Percentiles rank a stretch among this genome's conserved stretches.
These are phyloP conservation scores for Harpagoxenus sublaevis DNA, from an alignment of 2,888 invertebrate species.

Conservation along the genomic window DNA sequence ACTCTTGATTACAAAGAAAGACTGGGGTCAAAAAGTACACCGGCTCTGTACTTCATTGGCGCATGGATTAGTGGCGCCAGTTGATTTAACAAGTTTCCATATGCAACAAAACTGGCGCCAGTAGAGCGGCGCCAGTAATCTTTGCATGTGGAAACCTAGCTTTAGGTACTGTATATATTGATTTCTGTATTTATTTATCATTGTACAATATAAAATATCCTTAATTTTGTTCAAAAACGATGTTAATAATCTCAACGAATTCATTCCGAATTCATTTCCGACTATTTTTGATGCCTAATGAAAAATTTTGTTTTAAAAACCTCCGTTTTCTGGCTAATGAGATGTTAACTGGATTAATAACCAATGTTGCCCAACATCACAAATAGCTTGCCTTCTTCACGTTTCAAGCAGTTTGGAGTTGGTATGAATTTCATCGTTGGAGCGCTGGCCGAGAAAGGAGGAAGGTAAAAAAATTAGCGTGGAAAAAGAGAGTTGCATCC, in stretches of 20 bases:
- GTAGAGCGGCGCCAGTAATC: too few relatives aligned
- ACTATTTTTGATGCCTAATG: not conserved
- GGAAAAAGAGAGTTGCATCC: conserved; percentile 19
- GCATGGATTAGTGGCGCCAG: too few relatives aligned
- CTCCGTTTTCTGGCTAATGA: not conserved
- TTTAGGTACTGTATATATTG: too few relatives aligned
- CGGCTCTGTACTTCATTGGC: too few relatives aligned
- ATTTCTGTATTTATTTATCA: not conserved
- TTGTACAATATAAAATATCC: not conserved
- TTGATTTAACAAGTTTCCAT: too few relatives aligned
- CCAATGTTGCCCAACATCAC: not conserved
- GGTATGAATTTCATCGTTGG: conserved; percentile 3
- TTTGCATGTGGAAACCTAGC: too few relatives aligned
- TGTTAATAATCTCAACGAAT: not conserved
- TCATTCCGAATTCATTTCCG: not conserved
- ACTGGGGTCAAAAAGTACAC: too few relatives aligned
- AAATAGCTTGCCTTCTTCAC: not conserved
- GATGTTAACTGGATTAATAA: conserved; percentile 3
- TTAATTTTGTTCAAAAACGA: conserved; percentile 4
- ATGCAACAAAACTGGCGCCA: too few relatives aligned
- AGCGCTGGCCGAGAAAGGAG: not conserved
- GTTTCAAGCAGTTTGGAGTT: conserved; percentile 15
- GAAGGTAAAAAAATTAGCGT: conserved; percentile 16
- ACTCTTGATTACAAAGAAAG: too few relatives aligned
- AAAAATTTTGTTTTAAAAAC: not conserved